Evolutionary conservation across 35 echinoderm and acorn worm species (phyloP).

Genomic region (Chiridota heheva): DNA sequence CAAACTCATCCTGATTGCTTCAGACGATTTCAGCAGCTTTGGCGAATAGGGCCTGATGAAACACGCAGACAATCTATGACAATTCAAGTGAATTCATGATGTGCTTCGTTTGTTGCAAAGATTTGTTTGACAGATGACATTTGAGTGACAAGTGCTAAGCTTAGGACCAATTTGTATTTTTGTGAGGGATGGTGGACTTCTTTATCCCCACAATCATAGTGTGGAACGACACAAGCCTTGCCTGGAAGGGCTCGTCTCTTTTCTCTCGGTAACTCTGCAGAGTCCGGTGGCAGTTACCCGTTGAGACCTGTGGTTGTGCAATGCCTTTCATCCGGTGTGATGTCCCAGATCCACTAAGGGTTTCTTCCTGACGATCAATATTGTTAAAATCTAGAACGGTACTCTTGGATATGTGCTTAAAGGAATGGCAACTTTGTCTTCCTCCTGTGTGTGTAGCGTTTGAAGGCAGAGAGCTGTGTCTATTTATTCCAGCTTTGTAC

Average conservation of each 20-base stretch:
- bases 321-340: conserved; percentile 34
- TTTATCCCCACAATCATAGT: too few species aligned
- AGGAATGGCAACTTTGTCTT: too few species aligned
- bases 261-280: too few species aligned
- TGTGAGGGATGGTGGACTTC: too few species aligned
- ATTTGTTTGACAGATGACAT: conserved; percentile 39
- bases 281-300: too few species aligned
- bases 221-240: too few species aligned
- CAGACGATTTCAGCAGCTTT: conserved; percentile 38
- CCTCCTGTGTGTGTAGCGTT: too few species aligned
- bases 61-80: not conserved
- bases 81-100: conserved; percentile 17
- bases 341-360: conserved; percentile 25
- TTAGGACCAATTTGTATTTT: too few species aligned
- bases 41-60: conserved; percentile 45
- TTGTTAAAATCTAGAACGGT: conserved; percentile 26
- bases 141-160: conserved; percentile 14
- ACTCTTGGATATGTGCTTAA: not conserved
- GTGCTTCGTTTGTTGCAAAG: not conserved
- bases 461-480: too few species aligned
- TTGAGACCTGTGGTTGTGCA: too few species aligned
- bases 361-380: conserved; percentile 25
- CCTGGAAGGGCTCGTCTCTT: too few species aligned
- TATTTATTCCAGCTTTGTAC: conserved; percentile 5
- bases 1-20: conserved; percentile 3